These are phyloP conservation scores for Arothron firmamentum DNA, from an alignment of 2,113 vertebrate species.

Conservation along the genomic window DNA sequence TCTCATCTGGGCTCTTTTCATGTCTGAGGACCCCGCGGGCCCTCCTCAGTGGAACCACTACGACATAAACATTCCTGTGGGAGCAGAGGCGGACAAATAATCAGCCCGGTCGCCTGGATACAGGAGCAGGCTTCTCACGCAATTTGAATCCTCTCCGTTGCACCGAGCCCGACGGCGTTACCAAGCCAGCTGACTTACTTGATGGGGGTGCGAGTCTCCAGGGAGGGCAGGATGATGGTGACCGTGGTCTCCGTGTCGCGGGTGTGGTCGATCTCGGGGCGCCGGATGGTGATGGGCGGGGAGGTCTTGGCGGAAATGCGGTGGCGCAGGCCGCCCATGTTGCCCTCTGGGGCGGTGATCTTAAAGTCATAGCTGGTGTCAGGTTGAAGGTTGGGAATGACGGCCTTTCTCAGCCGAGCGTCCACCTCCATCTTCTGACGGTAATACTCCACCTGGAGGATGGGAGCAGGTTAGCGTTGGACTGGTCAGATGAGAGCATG, in stretches of 20 bases:
- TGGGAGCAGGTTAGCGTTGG: not conserved
- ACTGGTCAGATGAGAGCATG: not conserved
- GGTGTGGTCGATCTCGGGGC: conserved; percentile 85
- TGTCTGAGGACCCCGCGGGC: conserved; percentile 82
- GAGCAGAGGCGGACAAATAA: conserved; percentile 29
- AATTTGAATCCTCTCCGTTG: not conserved
- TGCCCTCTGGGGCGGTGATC: conserved; percentile 87
- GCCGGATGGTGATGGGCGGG: conserved; percentile 81
- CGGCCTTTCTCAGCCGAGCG: conserved; percentile 86
- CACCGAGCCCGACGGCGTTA: not conserved
- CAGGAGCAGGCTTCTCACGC: not conserved
- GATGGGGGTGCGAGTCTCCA: conserved; percentile 81
- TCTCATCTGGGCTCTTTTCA: conserved; percentile 90
- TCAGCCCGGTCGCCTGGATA: conserved; percentile 7
- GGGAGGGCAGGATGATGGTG: conserved; percentile 84
- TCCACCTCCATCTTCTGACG: conserved; percentile 88
- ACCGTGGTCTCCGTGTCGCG: conserved; percentile 85
- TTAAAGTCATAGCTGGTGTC: conserved; percentile 93
- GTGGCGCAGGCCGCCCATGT: conserved; percentile 92
- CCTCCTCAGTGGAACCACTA: conserved; percentile 91
- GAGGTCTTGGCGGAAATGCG: conserved; percentile 90
- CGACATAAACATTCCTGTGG: conserved; percentile 88
- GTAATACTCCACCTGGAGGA: conserved; percentile 88
- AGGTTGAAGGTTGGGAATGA: conserved; percentile 89
- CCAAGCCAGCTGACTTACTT: conserved; percentile 74